Evolutionary conservation across 2,888 invertebrate genomes (phyloP).

Genomic region (Saturnia pavonia): DNA sequence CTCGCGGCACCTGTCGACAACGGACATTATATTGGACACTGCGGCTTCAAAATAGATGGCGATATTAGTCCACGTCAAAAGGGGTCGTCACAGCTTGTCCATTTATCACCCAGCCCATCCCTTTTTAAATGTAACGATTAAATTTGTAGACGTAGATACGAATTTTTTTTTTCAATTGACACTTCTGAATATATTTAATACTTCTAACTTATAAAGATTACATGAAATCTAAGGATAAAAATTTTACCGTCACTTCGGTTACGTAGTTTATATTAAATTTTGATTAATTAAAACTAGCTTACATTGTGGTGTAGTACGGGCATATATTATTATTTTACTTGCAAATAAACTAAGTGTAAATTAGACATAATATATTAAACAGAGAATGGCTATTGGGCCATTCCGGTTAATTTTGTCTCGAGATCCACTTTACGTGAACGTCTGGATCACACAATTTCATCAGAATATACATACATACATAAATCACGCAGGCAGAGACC

Average conservation of each 20-base stretch:
- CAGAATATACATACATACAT: no score
- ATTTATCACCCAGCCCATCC: conserved; percentile 63
- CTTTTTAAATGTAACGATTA: conserved; percentile 55
- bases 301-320: no score
- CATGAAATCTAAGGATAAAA: not conserved
- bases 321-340: no score
- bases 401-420: not conserved
- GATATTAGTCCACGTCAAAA: conserved; percentile 68
- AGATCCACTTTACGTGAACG: not conserved
- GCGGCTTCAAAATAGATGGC: conserved; percentile 71
- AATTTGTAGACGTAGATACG: conserved; percentile 47
- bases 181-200: not conserved
- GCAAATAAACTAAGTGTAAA: no score
- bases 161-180: conserved; percentile 2
- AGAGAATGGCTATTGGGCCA: not conserved
- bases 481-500: no score
- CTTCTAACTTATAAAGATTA: not conserved
- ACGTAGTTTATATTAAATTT: no score
- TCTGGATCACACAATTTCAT: no score
- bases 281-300: no score
- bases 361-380: not conserved
- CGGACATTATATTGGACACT: conserved; percentile 55
- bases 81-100: conserved; percentile 65
- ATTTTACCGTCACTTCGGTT: no score
- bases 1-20: conserved; percentile 44